Evolutionary conservation across 1,140 invertebrate species (phyloP).

Genomic region (Oscheius sp.): DNA sequence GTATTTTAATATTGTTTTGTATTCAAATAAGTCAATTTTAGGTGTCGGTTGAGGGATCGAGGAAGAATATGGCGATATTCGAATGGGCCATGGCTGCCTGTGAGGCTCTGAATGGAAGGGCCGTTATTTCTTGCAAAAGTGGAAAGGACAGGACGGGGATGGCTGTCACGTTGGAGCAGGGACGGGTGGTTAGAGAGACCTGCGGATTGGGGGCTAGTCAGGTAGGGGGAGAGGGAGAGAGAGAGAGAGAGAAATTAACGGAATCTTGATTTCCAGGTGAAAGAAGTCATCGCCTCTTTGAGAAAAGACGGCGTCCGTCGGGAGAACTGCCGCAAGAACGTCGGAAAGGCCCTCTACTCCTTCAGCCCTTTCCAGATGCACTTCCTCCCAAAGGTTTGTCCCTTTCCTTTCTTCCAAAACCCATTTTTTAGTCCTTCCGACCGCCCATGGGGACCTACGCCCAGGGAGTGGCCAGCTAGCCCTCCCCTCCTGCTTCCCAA

Average conservation of each 20-base stretch:
- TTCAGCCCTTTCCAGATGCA: slow-evolving; percentile 60
- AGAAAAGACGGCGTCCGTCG: slow-evolving; percentile 53
- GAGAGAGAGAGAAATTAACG: neutral
- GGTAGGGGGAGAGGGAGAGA: slow-evolving; percentile 36
- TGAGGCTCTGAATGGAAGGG: slow-evolving; percentile 40
- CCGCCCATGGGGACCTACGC: slow-evolving; percentile 55
- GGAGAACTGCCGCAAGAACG: slow-evolving; percentile 59
- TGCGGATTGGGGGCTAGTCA: slow-evolving; percentile 53
- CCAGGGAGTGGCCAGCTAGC: slow-evolving; percentile 40
- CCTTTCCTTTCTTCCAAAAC: neutral
- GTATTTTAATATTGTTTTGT: neutral
- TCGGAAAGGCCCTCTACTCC: slow-evolving; percentile 57
- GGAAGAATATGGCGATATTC: slow-evolving; percentile 53
- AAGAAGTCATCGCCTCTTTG: slow-evolving; percentile 50
- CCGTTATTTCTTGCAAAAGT: slow-evolving; percentile 49
- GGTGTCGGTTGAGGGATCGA: slow-evolving; percentile 51
- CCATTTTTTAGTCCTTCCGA: slow-evolving; percentile 40
- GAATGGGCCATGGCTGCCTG: slow-evolving; percentile 49
- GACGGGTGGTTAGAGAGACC: slow-evolving; percentile 48
- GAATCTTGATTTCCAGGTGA: neutral
- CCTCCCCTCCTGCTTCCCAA: neutral
- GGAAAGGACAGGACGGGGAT: slow-evolving; percentile 59
- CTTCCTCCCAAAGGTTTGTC: slow-evolving; percentile 51
- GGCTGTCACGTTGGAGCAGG: slow-evolving; percentile 58
- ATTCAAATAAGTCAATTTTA: slow-evolving; percentile 14